Percentiles rank a stretch among this genome's conserved stretches.
Conservation (phyloP, 1,140 invertebrate species). For the Aleiodes sp. region DNA sequence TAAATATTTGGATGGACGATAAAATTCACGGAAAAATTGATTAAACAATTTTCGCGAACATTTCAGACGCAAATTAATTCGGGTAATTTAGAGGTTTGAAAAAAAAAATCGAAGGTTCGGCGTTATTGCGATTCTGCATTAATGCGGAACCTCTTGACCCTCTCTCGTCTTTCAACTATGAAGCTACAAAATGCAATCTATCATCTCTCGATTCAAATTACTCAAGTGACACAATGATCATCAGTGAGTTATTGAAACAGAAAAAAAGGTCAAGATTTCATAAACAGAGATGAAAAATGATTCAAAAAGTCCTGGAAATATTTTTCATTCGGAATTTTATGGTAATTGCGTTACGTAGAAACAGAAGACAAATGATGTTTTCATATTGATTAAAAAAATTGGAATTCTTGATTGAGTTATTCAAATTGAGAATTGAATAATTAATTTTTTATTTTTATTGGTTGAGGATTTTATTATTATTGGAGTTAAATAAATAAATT, state of each 20-base stretch:
- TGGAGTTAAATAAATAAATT: slow-evolving; percentile 14
- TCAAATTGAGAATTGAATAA: background rate
- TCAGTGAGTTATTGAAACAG: slow-evolving; percentile 14
- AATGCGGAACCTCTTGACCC: background rate
- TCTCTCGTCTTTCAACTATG: background rate
- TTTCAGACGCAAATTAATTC: too few relatives aligned
- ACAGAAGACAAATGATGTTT: too few relatives aligned
- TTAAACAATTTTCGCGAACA: too few relatives aligned
- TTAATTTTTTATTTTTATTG: background rate
- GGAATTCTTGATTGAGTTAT: too few relatives aligned
- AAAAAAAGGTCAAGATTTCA: slow-evolving; percentile 17
- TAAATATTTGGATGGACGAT: background rate
- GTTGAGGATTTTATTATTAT: background rate
- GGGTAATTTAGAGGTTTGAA: too few relatives aligned
- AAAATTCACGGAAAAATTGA: background rate
- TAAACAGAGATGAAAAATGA: slow-evolving; percentile 5
- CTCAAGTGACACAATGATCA: too few relatives aligned
- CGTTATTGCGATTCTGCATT: background rate
- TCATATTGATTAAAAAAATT: too few relatives aligned
- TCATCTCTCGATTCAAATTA: background rate
- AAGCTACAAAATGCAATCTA: background rate
- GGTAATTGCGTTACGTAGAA: too few relatives aligned
- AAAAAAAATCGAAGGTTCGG: too few relatives aligned
- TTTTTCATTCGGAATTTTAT: too few relatives aligned
- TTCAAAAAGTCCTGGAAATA: too few relatives aligned